phyloP scores from a whole-genome alignment of 2,888 invertebrate genomes.

The Cheilosia vulpina region DNA sequence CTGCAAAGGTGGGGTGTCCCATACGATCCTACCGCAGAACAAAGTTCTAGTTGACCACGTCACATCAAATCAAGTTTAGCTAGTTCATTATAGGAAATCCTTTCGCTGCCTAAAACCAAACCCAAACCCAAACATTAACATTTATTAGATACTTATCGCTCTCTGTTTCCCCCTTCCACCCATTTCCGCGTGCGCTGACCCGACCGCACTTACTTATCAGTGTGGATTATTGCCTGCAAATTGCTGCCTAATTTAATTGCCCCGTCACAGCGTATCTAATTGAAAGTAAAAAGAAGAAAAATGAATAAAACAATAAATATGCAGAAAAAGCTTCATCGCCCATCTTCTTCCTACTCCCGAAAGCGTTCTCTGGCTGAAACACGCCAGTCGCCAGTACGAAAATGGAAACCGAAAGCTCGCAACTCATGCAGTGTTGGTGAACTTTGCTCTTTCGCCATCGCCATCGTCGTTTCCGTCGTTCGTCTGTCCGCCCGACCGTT shows the following conservation, averaged over 20 bases:
- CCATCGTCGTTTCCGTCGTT: slow-evolving; percentile 12
- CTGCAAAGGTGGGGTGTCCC: too few species aligned
- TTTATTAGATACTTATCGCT: too few species aligned
- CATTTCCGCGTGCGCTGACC: neutral
- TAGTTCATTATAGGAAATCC: too few species aligned
- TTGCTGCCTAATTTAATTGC: slow-evolving; percentile 41
- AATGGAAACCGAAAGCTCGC: slow-evolving; percentile 40
- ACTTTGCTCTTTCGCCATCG: slow-evolving; percentile 46
- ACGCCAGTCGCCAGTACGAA: neutral
- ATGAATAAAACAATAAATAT: neutral
- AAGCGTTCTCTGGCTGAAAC: slow-evolving; percentile 38
- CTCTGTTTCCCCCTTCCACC: too few species aligned
- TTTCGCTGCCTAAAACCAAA: too few species aligned
- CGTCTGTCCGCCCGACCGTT: slow-evolving; percentile 4
- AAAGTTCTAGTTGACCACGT: too few species aligned
- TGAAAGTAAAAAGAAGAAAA: slow-evolving; percentile 11
- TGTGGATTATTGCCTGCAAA: slow-evolving; percentile 31
- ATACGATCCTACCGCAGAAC: too few species aligned
- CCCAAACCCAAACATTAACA: too few species aligned
- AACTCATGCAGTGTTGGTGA: slow-evolving; percentile 18
- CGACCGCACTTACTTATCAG: neutral
- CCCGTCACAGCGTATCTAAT: slow-evolving; percentile 21
- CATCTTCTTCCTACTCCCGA: slow-evolving; percentile 32
- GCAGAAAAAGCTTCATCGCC: slow-evolving; percentile 31
- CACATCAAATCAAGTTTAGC: too few species aligned